Percentiles rank a stretch among this genome's conserved stretches.
Conservation (phyloP, 2,113 vertebrate species). For the Phalacrocorax pelagicus region DNA sequence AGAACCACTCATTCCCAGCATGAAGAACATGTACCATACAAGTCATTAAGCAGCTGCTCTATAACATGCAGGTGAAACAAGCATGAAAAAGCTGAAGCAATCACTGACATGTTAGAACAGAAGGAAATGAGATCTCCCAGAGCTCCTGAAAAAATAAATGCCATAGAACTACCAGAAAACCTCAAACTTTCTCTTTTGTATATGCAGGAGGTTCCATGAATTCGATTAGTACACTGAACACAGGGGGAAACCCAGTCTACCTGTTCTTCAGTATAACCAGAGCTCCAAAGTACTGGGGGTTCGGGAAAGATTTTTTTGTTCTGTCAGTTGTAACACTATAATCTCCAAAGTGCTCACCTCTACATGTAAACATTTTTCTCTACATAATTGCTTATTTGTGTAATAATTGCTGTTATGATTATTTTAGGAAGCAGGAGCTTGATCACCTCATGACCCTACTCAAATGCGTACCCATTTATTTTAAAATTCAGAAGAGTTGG, state of each 20-base stretch:
- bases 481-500: neutral
- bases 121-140: neutral
- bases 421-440: neutral
- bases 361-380: neutral
- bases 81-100: neutral
- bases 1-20: neutral
- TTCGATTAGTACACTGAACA: neutral
- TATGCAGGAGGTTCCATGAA: neutral
- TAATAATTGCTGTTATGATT: neutral
- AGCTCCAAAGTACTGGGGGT: neutral
- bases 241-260: neutral
- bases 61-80: neutral
- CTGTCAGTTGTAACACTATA: neutral
- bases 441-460: rapidly evolving
- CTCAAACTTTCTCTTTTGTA: neutral
- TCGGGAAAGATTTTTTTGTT: neutral
- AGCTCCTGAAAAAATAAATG: neutral
- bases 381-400: neutral
- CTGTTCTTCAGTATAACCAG: neutral
- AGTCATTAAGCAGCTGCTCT: neutral
- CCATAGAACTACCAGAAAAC: neutral
- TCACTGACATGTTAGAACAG: neutral
- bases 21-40: neutral
- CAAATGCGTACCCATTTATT: neutral
- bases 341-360: neutral